phyloP scores from a whole-genome alignment of 2,113 vertebrate genomes.

The Macquaria ambigua region DNA sequence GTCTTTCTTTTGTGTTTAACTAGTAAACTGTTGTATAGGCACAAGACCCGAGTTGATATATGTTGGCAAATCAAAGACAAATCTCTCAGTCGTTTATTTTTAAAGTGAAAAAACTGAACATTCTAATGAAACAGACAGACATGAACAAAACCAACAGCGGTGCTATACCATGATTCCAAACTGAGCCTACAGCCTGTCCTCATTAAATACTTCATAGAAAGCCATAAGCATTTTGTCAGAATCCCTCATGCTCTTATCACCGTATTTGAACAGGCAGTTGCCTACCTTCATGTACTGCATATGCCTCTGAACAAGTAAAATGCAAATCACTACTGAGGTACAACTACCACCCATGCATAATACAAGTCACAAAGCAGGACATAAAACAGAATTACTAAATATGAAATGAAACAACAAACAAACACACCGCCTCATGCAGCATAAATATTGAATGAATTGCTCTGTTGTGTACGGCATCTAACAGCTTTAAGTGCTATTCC shows the following conservation, averaged over 20 bases:
- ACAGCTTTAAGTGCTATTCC: slow-evolving; percentile 7
- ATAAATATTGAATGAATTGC: slow-evolving; percentile 57
- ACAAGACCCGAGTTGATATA: neutral
- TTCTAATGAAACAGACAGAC: neutral
- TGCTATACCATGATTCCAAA: slow-evolving; percentile 8
- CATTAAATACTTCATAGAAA: slow-evolving; percentile 28
- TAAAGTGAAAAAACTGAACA: neutral
- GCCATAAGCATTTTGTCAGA: slow-evolving; percentile 18
- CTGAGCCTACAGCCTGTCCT: neutral
- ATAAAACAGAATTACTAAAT: slow-evolving; percentile 57
- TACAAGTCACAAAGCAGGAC: slow-evolving; percentile 23
- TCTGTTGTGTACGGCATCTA: neutral
- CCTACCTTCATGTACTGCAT: neutral
- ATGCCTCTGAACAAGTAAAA: slow-evolving; percentile 30
- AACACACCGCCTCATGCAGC: slow-evolving; percentile 1
- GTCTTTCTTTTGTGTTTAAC: neutral
- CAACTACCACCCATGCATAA: slow-evolving; percentile 40
- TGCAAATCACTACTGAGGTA: slow-evolving; percentile 36
- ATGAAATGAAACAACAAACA: slow-evolving; percentile 41
- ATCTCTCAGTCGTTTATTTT: neutral
- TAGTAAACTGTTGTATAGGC: neutral
- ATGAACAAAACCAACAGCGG: neutral
- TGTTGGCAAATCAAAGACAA: neutral
- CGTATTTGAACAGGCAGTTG: slow-evolving; percentile 28
- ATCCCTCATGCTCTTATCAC: neutral